Percentiles rank a stretch among this genome's conserved stretches.
Conservation (phyloP, 2,113 vertebrate genomes). For the Serinus canaria region DNA sequence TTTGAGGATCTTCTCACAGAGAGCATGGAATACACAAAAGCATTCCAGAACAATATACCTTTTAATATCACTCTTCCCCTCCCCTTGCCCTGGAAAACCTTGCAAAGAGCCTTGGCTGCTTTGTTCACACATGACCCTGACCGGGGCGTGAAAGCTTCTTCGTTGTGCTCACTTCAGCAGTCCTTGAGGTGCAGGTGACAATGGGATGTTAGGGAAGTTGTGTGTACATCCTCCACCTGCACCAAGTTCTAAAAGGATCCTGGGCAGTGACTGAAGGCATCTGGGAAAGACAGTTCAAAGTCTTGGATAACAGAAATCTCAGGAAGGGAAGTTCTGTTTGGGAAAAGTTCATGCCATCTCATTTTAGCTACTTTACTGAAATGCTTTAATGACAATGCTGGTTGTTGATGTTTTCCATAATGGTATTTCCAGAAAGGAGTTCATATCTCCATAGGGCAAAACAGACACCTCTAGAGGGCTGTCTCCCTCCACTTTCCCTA, state of each 20-base stretch:
- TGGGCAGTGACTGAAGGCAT: background rate
- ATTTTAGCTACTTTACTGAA: background rate
- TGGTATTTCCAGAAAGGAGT: background rate
- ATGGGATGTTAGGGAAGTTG: background rate
- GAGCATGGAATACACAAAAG: background rate
- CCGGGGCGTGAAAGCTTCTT: background rate
- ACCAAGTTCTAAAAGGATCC: background rate
- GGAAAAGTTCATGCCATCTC: background rate
- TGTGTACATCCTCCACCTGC: rapidly evolving
- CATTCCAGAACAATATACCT: background rate
- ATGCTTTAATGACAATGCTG: background rate
- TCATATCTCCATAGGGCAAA: background rate
- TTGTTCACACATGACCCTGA: background rate
- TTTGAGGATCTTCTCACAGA: background rate
- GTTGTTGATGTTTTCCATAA: background rate
- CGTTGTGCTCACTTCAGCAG: background rate
- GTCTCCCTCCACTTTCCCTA: background rate
- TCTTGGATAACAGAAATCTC: background rate
- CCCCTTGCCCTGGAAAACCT: background rate
- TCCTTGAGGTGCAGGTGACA: background rate
- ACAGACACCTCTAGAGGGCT: conserved; percentile 22
- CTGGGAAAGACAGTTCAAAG: background rate
- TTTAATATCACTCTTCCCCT: background rate
- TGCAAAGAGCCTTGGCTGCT: background rate
- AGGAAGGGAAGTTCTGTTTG: background rate